A percentile compares a stretch with the other conserved stretches of the same genome.
These are phyloP conservation scores for Chinchilla lanigera DNA, from an alignment of 2,113 vertebrate genomes.

Conservation along the genomic window DNA sequence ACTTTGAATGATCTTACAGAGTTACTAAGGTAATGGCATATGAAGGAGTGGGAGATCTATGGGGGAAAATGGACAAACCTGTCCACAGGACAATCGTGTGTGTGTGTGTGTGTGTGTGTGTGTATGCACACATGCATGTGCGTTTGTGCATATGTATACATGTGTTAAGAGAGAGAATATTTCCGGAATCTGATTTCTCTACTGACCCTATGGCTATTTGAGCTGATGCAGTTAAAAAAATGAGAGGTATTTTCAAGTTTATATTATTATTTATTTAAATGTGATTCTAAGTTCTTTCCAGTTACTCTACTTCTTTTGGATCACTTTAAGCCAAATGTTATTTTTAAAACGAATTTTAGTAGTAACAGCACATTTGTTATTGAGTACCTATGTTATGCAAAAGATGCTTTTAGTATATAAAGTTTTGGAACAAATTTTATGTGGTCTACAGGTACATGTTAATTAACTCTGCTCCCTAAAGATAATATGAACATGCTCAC, in stretches of 20 bases:
- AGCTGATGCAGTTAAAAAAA: neutral
- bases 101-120: neutral
- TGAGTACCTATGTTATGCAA: neutral
- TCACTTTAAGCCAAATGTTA: neutral
- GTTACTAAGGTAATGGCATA: neutral
- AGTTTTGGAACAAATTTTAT: neutral
- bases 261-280: neutral
- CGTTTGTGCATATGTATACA: neutral
- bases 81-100: neutral
- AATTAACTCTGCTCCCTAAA: slow-evolving; percentile 23
- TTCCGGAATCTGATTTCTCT: neutral
- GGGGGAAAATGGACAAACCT: neutral
- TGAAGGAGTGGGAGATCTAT: neutral
- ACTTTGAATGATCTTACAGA: neutral
- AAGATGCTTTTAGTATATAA: neutral
- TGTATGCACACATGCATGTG: neutral
- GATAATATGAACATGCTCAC: neutral
- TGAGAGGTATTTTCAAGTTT: neutral
- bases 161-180: neutral
- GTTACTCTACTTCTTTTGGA: neutral
- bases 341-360: slow-evolving; percentile 32
- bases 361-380: neutral
- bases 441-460: neutral
- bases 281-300: neutral
- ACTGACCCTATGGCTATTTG: neutral